Evolutionary conservation across 2,113 vertebrate species (phyloP).

Genomic region (Campylorhamphus procurvoides): DNA sequence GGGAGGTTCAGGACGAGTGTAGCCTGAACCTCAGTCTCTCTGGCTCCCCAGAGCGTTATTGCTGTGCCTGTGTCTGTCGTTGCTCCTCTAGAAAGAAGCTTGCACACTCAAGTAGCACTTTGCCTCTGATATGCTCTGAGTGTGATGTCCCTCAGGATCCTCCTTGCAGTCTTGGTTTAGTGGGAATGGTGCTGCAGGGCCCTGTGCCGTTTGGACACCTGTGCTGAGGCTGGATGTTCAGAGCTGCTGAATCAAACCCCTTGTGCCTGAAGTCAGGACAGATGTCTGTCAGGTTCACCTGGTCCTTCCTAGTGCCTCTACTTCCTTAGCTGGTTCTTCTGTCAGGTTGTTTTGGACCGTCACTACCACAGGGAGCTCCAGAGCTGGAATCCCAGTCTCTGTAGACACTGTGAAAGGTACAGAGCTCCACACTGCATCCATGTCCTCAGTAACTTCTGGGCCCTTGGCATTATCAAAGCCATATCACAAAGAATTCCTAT

Average conservation of each 20-base stretch:
- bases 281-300: background rate
- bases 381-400: background rate
- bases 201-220: fast-evolving
- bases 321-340: background rate
- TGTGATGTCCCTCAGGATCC: background rate
- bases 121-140: background rate
- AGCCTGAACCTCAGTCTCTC: background rate
- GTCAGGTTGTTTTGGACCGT: background rate
- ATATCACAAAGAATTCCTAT: background rate
- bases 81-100: background rate
- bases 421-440: background rate
- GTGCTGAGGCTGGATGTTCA: background rate
- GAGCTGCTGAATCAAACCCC: background rate
- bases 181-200: background rate
- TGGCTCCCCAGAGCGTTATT: background rate
- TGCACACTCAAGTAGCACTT: background rate
- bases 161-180: background rate
- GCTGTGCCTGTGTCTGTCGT: background rate
- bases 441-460: background rate
- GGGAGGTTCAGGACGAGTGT: background rate
- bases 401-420: background rate
- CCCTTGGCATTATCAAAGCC: background rate
- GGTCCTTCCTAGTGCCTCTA: background rate
- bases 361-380: background rate
- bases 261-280: background rate